A percentile compares a stretch with the other conserved stretches of the same genome.
phyloP scores from a whole-genome alignment of 2,888 invertebrate genomes.

The Coelinius sp. region DNA sequence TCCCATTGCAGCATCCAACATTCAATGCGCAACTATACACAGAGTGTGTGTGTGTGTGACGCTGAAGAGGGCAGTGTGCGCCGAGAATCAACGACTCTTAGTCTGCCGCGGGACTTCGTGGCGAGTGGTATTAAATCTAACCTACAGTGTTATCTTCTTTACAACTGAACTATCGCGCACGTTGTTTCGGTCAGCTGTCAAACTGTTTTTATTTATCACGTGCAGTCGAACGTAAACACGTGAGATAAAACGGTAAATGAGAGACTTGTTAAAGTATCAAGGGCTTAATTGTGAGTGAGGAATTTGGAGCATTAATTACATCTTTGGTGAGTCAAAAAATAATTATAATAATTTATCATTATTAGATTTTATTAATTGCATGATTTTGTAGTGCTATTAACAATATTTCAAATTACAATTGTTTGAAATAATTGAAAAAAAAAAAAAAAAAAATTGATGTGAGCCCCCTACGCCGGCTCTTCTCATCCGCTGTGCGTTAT shows the following conservation, averaged over 20 bases:
- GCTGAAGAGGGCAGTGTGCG: slow-evolving; percentile 35
- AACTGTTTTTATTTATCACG: background rate
- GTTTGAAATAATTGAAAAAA: too few relatives aligned
- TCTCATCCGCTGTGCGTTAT: slow-evolving; percentile 29
- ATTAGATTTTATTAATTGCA: too few relatives aligned
- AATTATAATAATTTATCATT: background rate
- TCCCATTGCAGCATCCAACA: slow-evolving; percentile 43
- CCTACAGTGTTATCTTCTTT: background rate
- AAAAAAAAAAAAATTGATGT: too few relatives aligned
- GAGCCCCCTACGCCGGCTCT: slow-evolving; percentile 19
- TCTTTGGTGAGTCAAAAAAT: background rate
- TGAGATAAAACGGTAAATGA: background rate
- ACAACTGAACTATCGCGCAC: slow-evolving; percentile 16
- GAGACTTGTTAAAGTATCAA: too few relatives aligned
- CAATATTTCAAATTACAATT: too few relatives aligned
- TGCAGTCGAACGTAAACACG: background rate
- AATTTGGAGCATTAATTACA: background rate
- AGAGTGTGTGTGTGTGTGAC: slow-evolving; percentile 14
- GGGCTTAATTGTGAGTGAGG: background rate
- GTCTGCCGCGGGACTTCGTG: slow-evolving; percentile 52
- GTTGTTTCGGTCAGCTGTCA: slow-evolving; percentile 24
- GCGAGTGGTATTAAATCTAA: slow-evolving; percentile 39
- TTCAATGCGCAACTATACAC: slow-evolving; percentile 38
- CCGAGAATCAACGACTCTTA: slow-evolving; percentile 40
- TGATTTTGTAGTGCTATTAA: too few relatives aligned